Base-by-base conservation (phyloP, 2,797 vertebrate species). In the Prunella strophiata region DNA sequence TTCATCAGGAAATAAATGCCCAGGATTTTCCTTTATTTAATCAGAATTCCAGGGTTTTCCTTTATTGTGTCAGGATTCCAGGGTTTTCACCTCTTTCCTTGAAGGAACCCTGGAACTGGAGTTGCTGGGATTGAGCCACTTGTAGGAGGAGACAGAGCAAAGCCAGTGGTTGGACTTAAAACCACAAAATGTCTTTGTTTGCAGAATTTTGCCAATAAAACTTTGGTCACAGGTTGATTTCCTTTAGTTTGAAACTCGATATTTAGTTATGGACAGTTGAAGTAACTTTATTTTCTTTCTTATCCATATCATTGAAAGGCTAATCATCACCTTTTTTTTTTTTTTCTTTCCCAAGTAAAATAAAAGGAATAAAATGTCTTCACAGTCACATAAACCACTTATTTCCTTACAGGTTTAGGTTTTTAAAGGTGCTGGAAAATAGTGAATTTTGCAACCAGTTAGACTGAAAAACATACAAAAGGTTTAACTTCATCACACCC, bases 391-490 rank as follows among this genome's bases (percentile, higher is more conserved):
- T 85, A 55, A 88, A 43, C 23, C 74, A 40, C 34, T 76, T 32
- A 22, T 91, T 91, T 92, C 66, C n/a, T 87, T 91, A 59, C 61
- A 92, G 74, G 20, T 93, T 25, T 43, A 92, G 88, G 71, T 43
- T 77, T 66, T 65, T 52, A 67, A 93, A 88, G 38, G 34, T 92
- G 17, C 57, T 26, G 58, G 47, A 38, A 68, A 88, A 48, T 3
- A 2, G 54, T 51, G 58, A 63, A 25, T 59, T 91, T 63, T 90
- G 21, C 52, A 73, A 2, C 52, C 9, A 5, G 65, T 59, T 88
- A 79, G 92, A 19, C 20, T 54, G 72, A 18, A 52, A 22, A 80
- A 45, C 11, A 23, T 65, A 42, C 23, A 12, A 25, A 84, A 62
- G 61, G 29, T 40, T 92, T 51, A 45, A 76, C 34, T 73, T 32